Base-by-base conservation (phyloP, 1,140 invertebrate species). In the Periplaneta americana region DNA sequence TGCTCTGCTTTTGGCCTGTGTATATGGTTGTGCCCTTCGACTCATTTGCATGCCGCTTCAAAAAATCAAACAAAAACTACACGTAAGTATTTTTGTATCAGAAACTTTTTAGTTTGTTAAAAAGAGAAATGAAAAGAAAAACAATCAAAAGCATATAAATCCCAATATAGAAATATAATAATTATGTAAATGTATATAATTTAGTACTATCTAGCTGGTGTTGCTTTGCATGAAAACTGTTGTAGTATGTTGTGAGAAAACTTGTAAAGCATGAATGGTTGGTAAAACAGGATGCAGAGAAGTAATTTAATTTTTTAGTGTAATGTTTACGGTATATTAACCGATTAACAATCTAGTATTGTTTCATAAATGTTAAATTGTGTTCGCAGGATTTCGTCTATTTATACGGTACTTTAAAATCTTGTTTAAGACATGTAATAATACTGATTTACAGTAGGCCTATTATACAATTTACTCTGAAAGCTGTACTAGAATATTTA, bases 51-150 rank as follows among this genome's bases (percentile, higher is more conserved):
- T 93, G 92, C 91, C 88, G 92, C 92, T 93, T 92, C 92, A 91
- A 92, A 91, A 90, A 84, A 85, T 93, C 95, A 92, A 95, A 95
- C 95, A 90, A 93, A 93, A 86, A 92, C 91, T 82, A 91, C 94
- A 90, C 93, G 96, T 92, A 97, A 96, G 93, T 93, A 93, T 84
- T 85, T 83, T 80, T n/a, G 79, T 81, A 81, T 81, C 81, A 81
- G 76, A 81, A 80, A 78, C 35, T 78, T 78, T 78, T 36, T 36
- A 78, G 76, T 36, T 36, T 36, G 34, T 36, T 36, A 78, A 28
- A 78, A 78, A 78, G 28, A 36, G 1, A 78, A 22, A 78, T 66
- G 48, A 66, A 28, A 66, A 28, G n/a, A n/a, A 28, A n/a, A 66
- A n/a, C 48, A 66, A 66, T 8, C n/a, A 5, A 66, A 66, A 66